phyloP scores from a whole-genome alignment of 2,888 invertebrate genomes.

The Tenthredo mesomela region DNA sequence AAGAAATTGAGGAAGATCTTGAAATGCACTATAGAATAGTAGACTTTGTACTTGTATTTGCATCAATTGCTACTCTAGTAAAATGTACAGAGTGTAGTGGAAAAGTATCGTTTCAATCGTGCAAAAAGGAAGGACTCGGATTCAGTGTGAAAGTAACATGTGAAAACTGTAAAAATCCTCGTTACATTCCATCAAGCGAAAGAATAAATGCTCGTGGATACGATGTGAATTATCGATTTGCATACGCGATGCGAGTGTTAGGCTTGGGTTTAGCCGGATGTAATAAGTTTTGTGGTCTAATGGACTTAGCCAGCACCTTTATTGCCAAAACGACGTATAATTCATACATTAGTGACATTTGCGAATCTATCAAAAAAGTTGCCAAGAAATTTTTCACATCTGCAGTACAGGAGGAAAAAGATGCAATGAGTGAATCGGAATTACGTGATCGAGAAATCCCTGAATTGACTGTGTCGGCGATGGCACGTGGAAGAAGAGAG shows the following conservation, averaged over 20 bases:
- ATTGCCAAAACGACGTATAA: slow-evolving; percentile 54
- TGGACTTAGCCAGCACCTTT: slow-evolving; percentile 55
- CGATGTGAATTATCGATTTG: slow-evolving; percentile 60
- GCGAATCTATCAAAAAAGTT: slow-evolving; percentile 52
- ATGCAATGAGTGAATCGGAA: slow-evolving; percentile 53
- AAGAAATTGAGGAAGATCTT: slow-evolving; percentile 53
- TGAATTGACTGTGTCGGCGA: slow-evolving; percentile 55
- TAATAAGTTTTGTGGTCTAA: slow-evolving; percentile 58
- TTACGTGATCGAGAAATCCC: slow-evolving; percentile 36
- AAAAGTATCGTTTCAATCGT: slow-evolving; percentile 57
- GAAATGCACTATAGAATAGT: slow-evolving; percentile 59
- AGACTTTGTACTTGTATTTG: slow-evolving; percentile 60
- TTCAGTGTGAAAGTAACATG: slow-evolving; percentile 59
- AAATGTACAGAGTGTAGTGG: slow-evolving; percentile 59
- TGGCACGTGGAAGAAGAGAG: slow-evolving; percentile 49
- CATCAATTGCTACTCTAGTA: slow-evolving; percentile 58
- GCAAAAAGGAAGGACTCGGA: slow-evolving; percentile 58
- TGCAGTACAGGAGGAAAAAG: slow-evolving; percentile 56
- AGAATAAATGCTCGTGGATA: slow-evolving; percentile 58
- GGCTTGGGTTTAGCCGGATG: slow-evolving; percentile 58
- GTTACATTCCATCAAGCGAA: slow-evolving; percentile 58
- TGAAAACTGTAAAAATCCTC: slow-evolving; percentile 58
- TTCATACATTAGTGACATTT: slow-evolving; percentile 52
- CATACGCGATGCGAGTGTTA: slow-evolving; percentile 60
- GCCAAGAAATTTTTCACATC: slow-evolving; percentile 52